These are phyloP conservation scores for Alces alces DNA, from an alignment of 2,113 vertebrate species.

Conservation along the genomic window DNA sequence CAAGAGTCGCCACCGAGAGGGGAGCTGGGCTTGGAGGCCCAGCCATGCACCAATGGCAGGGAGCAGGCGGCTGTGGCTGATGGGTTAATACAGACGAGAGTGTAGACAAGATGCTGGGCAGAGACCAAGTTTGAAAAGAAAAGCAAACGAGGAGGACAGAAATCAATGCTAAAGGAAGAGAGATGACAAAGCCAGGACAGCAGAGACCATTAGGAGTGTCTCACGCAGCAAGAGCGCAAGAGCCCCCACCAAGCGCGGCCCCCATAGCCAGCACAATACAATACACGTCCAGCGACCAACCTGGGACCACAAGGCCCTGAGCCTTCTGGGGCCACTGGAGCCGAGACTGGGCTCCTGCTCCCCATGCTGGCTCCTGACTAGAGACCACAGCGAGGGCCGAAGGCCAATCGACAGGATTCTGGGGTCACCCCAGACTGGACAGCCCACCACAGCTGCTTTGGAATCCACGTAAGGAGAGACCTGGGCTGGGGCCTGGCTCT, in stretches of 20 bases:
- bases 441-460: neutral
- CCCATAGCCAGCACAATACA: slow-evolving; percentile 12
- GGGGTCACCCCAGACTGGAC: neutral
- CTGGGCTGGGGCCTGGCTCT: slow-evolving; percentile 23
- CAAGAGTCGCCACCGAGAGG: neutral
- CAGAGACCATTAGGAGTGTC: neutral
- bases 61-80: neutral
- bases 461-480: neutral
- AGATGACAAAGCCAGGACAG: neutral
- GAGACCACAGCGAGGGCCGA: neutral
- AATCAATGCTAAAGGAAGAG: neutral
- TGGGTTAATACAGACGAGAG: slow-evolving; percentile 18
- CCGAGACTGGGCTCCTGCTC: neutral
- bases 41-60: slow-evolving; percentile 47
- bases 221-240: slow-evolving; percentile 15
- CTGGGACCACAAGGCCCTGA: neutral
- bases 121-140: slow-evolving; percentile 27
- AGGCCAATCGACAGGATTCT: neutral
- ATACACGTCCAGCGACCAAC: neutral
- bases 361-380: neutral
- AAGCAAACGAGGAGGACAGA: slow-evolving; percentile 10
- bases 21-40: neutral
- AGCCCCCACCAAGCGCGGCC: slow-evolving; percentile 42
- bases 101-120: neutral
- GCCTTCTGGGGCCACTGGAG: neutral